A percentile compares a stretch with the other conserved stretches of the same genome.
Conservation (phyloP, 2,797 vertebrate species). For the Neopelma chrysocephalum region DNA sequence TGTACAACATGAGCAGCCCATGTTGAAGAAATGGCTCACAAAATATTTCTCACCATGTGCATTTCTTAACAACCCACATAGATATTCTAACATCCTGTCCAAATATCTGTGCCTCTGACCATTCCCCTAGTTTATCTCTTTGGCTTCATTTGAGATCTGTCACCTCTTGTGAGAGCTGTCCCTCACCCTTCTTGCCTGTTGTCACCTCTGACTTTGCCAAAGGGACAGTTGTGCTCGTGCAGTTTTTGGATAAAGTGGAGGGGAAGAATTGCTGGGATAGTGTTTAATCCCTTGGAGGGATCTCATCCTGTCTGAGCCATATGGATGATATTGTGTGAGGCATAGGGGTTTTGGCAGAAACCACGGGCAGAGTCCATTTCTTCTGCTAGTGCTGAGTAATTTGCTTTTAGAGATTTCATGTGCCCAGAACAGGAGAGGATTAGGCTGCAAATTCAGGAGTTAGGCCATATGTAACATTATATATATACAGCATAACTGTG, state of each 20-base stretch:
- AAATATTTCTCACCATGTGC: neutral
- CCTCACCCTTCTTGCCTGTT: neutral
- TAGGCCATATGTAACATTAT: neutral
- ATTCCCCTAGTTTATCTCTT: neutral
- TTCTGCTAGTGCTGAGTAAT: neutral
- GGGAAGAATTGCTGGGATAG: neutral
- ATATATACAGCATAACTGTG: neutral
- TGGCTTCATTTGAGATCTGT: neutral
- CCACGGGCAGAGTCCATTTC: accelerated
- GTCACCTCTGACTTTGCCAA: neutral
- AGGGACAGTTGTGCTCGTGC: neutral
- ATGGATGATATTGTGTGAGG: neutral
- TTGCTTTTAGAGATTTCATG: neutral
- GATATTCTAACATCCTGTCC: neutral
- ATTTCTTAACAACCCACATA: neutral
- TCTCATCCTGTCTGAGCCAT: neutral
- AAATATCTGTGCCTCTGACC: neutral
- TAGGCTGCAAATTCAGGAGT: neutral
- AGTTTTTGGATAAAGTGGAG: neutral
- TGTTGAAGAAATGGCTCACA: neutral
- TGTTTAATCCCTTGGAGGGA: neutral
- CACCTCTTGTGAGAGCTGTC: neutral
- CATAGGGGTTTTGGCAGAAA: neutral
- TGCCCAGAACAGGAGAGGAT: neutral
- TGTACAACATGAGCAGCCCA: neutral